Base-by-base conservation (phyloP, 2,797 vertebrate species). In the Pseudochaenichthys georgianus region DNA sequence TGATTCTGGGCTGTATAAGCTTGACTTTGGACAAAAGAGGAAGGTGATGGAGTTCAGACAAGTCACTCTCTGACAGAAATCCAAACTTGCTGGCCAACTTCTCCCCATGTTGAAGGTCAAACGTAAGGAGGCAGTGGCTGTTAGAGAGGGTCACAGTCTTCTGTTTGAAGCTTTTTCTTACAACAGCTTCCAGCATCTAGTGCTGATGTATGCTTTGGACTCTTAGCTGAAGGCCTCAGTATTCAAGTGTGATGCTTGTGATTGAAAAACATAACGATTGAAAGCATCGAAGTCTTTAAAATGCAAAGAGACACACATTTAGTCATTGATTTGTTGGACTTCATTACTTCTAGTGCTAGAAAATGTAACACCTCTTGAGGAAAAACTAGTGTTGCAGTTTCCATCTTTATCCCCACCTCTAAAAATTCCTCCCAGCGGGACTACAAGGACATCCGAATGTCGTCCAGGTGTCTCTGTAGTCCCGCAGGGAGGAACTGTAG, bases 291-390 rank as follows among this genome's bases (percentile, higher is more conserved):
- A 66, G 71, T 61, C 61, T 76, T 82, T 72, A 59, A 80, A 63
- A 75, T 69, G 62, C 64, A 67, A 58, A 77, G 61, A 38, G 15
- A 50, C 59, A 69, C 54, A 62, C 48, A 54, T 48, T 78, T 53
- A 34, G 57, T 34, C 42, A 78, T 76, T 64, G 73, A 80, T 80
- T 73, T 60, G 64, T 57, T 57, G 42, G 48, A 70, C 77, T 79
- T 82, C 47, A 81, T 84, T 73, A 64, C 17, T 43, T 73, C 53
- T 31, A 48, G 57, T 13, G 12, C 41, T 38, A 75, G 54, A 57
- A 83, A 31, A 80, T 51, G 21, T 9, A 76, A 74, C 46, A 64
- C 23, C 47, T 50, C 43, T 57, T 65, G 50, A 59, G 46, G 53
- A 52, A 50, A 58, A 61, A 60, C 41, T 64, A 53, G n/a, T 42